A percentile compares a stretch with the other conserved stretches of the same genome.
Conservation (phyloP, 2,113 vertebrate species). For the Tyrannus savana region DNA sequence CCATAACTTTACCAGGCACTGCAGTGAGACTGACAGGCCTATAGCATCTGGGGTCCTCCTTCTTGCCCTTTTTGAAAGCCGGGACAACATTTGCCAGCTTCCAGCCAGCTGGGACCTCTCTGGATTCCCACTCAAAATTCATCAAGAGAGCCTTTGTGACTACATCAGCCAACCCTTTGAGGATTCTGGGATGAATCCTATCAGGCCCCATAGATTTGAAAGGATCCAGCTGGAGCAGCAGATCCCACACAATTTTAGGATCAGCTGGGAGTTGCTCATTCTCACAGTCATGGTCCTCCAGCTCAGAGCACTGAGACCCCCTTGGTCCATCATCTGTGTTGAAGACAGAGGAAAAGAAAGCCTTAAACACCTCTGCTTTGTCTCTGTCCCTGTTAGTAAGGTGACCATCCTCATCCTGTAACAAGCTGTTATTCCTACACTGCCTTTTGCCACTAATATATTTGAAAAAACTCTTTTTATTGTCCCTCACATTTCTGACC, state of each 20-base stretch:
- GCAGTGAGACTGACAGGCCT: not conserved
- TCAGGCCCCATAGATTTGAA: not conserved
- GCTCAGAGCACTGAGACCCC: not conserved
- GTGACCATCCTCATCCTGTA: not conserved
- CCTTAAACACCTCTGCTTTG: not conserved
- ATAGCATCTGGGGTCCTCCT: no score
- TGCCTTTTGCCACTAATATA: not conserved
- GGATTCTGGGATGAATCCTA: not conserved
- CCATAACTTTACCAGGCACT: not conserved
- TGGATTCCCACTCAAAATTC: no score
- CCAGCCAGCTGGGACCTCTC: no score
- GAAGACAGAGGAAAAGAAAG: not conserved
- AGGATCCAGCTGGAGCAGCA: not conserved
- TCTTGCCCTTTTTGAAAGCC: no score
- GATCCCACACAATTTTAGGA: not conserved
- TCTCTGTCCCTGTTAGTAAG: not conserved
- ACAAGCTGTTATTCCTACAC: not conserved
- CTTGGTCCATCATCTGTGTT: fast-evolving
- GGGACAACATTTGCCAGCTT: no score
- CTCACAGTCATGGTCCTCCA: no score
- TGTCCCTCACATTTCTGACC: not conserved
- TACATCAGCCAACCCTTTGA: not conserved
- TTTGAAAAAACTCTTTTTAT: not conserved
- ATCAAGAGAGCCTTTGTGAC: no score
- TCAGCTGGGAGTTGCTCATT: no score